These are phyloP conservation scores for Netelia inedita DNA, from an alignment of 2,888 invertebrate species.

Conservation along the genomic window DNA sequence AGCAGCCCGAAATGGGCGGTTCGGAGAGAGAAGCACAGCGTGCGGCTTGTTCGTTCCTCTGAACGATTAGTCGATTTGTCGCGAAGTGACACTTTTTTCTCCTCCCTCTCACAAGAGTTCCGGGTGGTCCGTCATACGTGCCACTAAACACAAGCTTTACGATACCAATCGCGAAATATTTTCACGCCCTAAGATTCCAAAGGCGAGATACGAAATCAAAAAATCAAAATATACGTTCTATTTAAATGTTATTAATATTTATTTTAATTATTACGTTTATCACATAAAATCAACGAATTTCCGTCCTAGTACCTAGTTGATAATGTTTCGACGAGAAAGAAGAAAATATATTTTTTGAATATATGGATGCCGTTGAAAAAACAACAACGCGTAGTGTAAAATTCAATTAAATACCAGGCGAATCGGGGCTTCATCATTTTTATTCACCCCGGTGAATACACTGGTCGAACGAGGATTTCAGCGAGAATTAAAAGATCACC, in stretches of 20 bases:
- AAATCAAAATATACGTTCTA: not conserved
- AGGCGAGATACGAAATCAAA: not conserved
- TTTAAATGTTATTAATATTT: not conserved
- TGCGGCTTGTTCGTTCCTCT: slow-evolving; percentile 43
- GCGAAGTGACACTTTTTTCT: slow-evolving; percentile 60
- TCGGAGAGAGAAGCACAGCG: slow-evolving; percentile 18
- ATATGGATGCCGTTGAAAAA: too few relatives aligned
- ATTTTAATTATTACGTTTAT: not conserved
- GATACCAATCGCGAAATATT: slow-evolving; percentile 45
- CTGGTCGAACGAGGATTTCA: slow-evolving; percentile 12
- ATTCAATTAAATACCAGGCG: not conserved
- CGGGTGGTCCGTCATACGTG: slow-evolving; percentile 28
- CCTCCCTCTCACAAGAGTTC: slow-evolving; percentile 15
- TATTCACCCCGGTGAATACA: slow-evolving; percentile 7
- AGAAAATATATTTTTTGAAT: too few relatives aligned
- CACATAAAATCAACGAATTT: too few relatives aligned
- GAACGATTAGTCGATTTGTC: slow-evolving; percentile 66
- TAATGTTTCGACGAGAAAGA: too few relatives aligned
- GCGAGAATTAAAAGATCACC: slow-evolving; percentile 46
- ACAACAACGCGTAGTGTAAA: too few relatives aligned
- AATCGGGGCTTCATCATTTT: not conserved
- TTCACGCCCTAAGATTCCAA: not conserved
- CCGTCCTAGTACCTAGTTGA: too few relatives aligned
- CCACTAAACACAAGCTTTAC: slow-evolving; percentile 9
- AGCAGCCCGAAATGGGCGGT: slow-evolving; percentile 39